Conservation (phyloP, 2,888 invertebrate species). For the Mellilla xanthometata region DNA sequence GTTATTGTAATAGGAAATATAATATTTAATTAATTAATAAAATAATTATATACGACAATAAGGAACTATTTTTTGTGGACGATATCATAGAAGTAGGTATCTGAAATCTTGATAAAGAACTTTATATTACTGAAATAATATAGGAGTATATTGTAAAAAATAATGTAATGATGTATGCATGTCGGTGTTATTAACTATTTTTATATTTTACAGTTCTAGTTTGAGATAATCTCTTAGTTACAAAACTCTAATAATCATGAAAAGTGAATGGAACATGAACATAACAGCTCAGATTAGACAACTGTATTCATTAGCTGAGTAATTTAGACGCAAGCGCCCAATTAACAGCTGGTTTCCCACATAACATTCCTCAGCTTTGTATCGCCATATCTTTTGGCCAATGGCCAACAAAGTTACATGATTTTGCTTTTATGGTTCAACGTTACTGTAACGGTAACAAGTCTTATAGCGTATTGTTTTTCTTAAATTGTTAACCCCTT, state of each 20-base stretch:
- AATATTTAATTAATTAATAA: too few relatives aligned
- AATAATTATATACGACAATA: too few relatives aligned
- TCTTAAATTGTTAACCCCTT: constrained; percentile 16
- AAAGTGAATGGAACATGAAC: constrained; percentile 11
- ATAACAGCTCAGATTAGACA: constrained; percentile 12
- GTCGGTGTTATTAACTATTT: too few relatives aligned
- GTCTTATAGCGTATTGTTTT: constrained; percentile 20
- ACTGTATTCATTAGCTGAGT: constrained; percentile 27
- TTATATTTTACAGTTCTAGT: too few relatives aligned
- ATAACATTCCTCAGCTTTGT: constrained; percentile 26
- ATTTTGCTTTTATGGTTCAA: constrained; percentile 37
- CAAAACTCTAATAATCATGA: not conserved
- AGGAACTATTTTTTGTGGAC: too few relatives aligned
- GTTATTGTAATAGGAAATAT: too few relatives aligned
- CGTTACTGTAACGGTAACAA: constrained; percentile 37
- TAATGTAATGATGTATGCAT: too few relatives aligned
- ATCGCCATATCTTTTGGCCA: constrained; percentile 29
- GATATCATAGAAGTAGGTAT: too few relatives aligned
- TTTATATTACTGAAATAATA: too few relatives aligned
- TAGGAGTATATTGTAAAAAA: too few relatives aligned
- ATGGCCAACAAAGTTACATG: constrained; percentile 28
- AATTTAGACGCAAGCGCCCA: constrained; percentile 29
- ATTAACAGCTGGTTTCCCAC: constrained; percentile 33
- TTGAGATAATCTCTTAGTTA: not conserved
- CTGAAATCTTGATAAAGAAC: too few relatives aligned